Conservation (phyloP, 2,888 invertebrate genomes). For the Ectobius pallidus region DNA sequence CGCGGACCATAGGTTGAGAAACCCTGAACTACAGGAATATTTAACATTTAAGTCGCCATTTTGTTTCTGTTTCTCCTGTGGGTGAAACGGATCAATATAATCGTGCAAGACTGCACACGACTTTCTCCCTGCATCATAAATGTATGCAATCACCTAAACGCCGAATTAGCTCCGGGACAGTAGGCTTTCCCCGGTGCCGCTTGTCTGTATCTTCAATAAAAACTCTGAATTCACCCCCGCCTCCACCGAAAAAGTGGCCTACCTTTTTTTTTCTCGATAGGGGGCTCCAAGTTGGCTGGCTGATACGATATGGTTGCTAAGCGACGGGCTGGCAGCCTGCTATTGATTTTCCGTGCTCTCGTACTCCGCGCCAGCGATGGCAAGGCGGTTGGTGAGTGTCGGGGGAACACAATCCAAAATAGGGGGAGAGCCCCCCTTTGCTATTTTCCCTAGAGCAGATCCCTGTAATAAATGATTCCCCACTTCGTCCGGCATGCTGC, state of each 20-base stretch:
- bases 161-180: slow-evolving; percentile 10
- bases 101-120: neutral
- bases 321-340: slow-evolving; percentile 12
- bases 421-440: slow-evolving; percentile 15
- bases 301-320: slow-evolving; percentile 24
- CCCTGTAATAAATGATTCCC: slow-evolving; percentile 40
- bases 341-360: slow-evolving; percentile 27
- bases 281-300: slow-evolving; percentile 26
- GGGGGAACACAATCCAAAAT: neutral
- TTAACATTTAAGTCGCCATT: too few relatives aligned
- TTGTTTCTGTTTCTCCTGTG: too few relatives aligned
- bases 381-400: neutral
- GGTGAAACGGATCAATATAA: too few relatives aligned
- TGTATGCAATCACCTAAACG: neutral
- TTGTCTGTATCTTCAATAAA: slow-evolving; percentile 34
- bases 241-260: neutral
- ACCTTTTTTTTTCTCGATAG: slow-evolving; percentile 15
- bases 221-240: neutral
- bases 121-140: neutral
- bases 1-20: too few relatives aligned
- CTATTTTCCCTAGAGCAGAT: slow-evolving; percentile 40
- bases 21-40: too few relatives aligned
- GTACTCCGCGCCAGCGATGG: slow-evolving; percentile 15
- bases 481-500: slow-evolving; percentile 15
- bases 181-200: slow-evolving; percentile 28